Evolutionary conservation across 1,140 invertebrate genomes (phyloP).

Genomic region (Meloidogyne floridensis): DNA sequence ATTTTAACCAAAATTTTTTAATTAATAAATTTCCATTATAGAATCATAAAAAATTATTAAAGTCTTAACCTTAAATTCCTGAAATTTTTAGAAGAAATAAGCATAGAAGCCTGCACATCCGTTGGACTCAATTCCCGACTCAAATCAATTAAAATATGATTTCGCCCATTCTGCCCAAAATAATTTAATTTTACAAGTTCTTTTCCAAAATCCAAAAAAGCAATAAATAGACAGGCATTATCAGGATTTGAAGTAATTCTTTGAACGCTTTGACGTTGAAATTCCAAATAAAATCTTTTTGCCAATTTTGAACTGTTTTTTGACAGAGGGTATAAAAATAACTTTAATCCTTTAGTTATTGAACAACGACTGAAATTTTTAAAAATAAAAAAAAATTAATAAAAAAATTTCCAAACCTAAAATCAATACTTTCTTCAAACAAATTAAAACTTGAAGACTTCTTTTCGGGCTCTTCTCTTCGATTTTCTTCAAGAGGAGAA

Average conservation of each 20-base stretch:
- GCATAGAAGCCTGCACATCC: not conserved
- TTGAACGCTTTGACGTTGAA: conserved; percentile 29
- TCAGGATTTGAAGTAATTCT: conserved; percentile 21
- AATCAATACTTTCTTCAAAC: conserved; percentile 12
- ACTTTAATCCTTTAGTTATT: conserved; percentile 32
- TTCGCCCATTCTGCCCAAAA: conserved; percentile 39
- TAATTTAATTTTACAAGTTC: conserved; percentile 16
- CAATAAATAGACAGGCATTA: conserved; percentile 55
- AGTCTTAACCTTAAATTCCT: conserved; percentile 1
- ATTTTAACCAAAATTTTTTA: not conserved
- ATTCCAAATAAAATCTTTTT: conserved; percentile 28
- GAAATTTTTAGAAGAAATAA: not conserved
- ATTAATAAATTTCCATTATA: not conserved
- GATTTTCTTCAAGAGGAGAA: conserved; percentile 37
- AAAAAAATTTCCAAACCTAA: not conserved
- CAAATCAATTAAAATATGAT: conserved; percentile 46
- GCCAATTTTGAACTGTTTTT: conserved; percentile 16
- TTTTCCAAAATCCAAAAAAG: conserved; percentile 31
- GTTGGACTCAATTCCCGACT: not conserved
- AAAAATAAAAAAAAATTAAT: conserved; percentile 22
- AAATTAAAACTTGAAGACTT: conserved; percentile 40
- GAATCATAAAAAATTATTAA: conserved; percentile 18
- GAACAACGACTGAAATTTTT: conserved; percentile 55
- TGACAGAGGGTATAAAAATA: not conserved
- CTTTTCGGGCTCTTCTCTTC: conserved; percentile 7